phyloP scores from a whole-genome alignment of 2,888 invertebrate genomes.

The Ophion ventricosus region DNA sequence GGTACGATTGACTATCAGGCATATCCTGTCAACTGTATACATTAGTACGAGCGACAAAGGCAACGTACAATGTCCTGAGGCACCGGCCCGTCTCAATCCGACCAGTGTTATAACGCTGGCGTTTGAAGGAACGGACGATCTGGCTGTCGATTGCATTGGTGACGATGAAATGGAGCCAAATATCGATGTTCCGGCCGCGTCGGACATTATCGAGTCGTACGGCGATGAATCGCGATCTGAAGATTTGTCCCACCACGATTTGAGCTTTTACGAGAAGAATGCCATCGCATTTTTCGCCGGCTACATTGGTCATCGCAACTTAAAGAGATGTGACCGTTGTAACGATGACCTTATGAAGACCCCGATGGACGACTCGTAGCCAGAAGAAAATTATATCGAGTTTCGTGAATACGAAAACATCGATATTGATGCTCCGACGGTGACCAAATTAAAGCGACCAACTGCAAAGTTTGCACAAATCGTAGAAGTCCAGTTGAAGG shows the following conservation, averaged over 20 bases:
- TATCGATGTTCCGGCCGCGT: background rate
- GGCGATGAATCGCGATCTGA: too few relatives aligned
- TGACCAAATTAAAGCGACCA: background rate
- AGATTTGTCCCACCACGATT: too few relatives aligned
- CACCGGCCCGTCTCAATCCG: background rate
- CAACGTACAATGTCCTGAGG: constrained; percentile 58
- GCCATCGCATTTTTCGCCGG: too few relatives aligned
- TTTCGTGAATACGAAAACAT: constrained; percentile 1
- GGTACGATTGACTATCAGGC: constrained; percentile 54
- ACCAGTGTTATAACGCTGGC: background rate
- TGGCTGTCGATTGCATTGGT: background rate
- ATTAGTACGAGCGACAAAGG: constrained; percentile 52
- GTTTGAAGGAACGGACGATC: background rate
- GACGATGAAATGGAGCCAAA: background rate
- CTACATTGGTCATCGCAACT: too few relatives aligned
- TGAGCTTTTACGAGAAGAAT: too few relatives aligned
- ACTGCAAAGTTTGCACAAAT: too few relatives aligned
- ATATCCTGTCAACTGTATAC: constrained; percentile 60
- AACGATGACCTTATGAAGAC: too few relatives aligned
- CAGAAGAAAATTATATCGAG: background rate
- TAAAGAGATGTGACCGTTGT: too few relatives aligned
- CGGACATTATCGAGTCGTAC: too few relatives aligned
- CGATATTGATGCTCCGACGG: background rate
- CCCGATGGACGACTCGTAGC: background rate
- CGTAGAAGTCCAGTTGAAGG: too few relatives aligned